Conservation (phyloP, 2,797 vertebrate genomes). For the Acanthurus leucopareius region DNA sequence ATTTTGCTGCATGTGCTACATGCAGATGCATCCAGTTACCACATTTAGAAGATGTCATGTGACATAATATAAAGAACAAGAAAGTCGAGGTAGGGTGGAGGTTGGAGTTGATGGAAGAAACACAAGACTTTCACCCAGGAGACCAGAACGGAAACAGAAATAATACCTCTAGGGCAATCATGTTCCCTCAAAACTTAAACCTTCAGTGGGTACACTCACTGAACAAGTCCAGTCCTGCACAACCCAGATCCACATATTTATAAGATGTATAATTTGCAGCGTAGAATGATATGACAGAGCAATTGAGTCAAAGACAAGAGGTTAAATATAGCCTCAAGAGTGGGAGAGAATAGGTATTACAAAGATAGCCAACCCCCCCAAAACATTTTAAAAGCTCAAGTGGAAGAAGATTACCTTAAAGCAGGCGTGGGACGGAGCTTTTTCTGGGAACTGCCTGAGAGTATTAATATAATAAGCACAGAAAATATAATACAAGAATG, state of each 20-base stretch:
- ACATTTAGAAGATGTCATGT: too few species aligned
- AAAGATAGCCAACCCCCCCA: slow-evolving; percentile 52
- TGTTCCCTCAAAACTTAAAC: slow-evolving; percentile 24
- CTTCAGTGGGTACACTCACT: background rate
- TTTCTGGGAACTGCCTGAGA: slow-evolving; percentile 77
- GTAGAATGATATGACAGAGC: slow-evolving; percentile 23
- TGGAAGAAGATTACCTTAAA: slow-evolving; percentile 84
- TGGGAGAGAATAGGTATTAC: slow-evolving; percentile 60
- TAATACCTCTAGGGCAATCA: slow-evolving; percentile 3
- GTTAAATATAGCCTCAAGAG: slow-evolving; percentile 60
- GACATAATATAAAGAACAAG: too few species aligned
- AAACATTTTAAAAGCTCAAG: slow-evolving; percentile 83
- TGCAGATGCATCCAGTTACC: too few species aligned
- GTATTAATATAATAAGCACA: slow-evolving; percentile 87
- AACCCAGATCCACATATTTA: slow-evolving; percentile 15
- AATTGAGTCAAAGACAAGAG: slow-evolving; percentile 36
- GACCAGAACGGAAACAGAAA: background rate
- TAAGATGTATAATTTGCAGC: slow-evolving; percentile 25
- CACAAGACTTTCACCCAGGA: too few species aligned
- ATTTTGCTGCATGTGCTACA: too few species aligned
- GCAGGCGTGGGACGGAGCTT: slow-evolving; percentile 75
- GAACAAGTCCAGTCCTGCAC: slow-evolving; percentile 13
- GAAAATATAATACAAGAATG: slow-evolving; percentile 88
- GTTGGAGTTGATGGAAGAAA: too few species aligned
- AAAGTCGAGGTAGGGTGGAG: background rate